Evolutionary conservation across 1,140 invertebrate species (phyloP).

Genomic region (Phocides pigmalion): DNA sequence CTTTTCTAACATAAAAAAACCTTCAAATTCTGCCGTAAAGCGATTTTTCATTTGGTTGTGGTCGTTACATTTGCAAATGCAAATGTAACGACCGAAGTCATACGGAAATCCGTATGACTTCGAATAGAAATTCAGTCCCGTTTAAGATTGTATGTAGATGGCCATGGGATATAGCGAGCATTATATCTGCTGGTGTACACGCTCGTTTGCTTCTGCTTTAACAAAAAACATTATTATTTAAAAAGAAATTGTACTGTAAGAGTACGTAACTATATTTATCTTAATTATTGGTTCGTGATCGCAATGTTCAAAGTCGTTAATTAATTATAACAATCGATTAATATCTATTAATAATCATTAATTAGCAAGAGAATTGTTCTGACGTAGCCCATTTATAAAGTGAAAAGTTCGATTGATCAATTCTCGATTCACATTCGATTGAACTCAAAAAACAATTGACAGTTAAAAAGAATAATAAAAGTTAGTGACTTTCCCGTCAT

Average conservation of each 20-base stretch:
- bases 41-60: too few relatives aligned
- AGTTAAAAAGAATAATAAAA: slow-evolving; percentile 38
- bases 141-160: too few relatives aligned
- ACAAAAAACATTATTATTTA: neutral
- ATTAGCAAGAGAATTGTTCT: slow-evolving; percentile 19
- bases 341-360: slow-evolving; percentile 20
- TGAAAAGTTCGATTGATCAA: slow-evolving; percentile 23
- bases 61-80: too few relatives aligned
- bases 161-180: too few relatives aligned
- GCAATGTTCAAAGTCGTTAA: neutral
- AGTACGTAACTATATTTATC: neutral
- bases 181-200: too few relatives aligned
- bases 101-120: too few relatives aligned
- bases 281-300: slow-evolving; percentile 25
- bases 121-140: too few relatives aligned
- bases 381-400: slow-evolving; percentile 7
- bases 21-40: too few relatives aligned
- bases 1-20: too few relatives aligned
- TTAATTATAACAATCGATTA: slow-evolving; percentile 26
- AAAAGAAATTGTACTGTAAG: neutral
- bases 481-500: slow-evolving; percentile 45
- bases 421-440: too few relatives aligned
- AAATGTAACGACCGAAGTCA: too few relatives aligned
- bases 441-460: slow-evolving; percentile 8
- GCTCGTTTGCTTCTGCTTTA: too few relatives aligned